Percentiles rank a stretch among this genome's conserved stretches.
Evolutionary conservation across 2,113 vertebrate species (phyloP).

Genomic region (Notechis scutatus): DNA sequence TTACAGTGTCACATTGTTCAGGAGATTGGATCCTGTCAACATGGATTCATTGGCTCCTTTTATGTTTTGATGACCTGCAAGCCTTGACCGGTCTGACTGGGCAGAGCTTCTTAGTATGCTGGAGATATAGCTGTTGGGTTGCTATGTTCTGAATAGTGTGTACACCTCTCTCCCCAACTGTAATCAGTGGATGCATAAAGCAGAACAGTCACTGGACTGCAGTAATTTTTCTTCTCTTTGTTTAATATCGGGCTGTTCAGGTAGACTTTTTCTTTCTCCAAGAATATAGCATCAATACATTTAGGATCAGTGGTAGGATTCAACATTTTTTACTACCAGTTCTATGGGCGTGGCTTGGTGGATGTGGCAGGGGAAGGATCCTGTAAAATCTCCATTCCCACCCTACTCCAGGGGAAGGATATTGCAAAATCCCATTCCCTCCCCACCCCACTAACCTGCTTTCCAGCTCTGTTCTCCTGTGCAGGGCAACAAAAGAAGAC

Average conservation of each 20-base stretch:
- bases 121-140: background rate
- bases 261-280: background rate
- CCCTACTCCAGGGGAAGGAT: too few relatives aligned
- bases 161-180: background rate
- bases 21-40: background rate
- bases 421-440: too few relatives aligned
- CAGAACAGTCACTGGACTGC: background rate
- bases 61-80: background rate
- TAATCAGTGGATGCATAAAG: background rate
- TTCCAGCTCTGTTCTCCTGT: too few relatives aligned
- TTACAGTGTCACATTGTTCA: background rate
- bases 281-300: too few relatives aligned
- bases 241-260: background rate
- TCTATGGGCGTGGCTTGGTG: too few relatives aligned
- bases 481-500: too few relatives aligned
- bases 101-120: background rate
- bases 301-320: too few relatives aligned
- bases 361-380: too few relatives aligned
- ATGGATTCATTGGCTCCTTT: background rate
- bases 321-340: too few relatives aligned
- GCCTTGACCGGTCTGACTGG: background rate
- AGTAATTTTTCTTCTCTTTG: background rate
- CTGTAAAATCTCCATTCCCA: too few relatives aligned
- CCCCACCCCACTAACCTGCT: too few relatives aligned
- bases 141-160: background rate